Evolutionary conservation across 1,140 invertebrate species (phyloP).

Genomic region (Mylabris phalerata): DNA sequence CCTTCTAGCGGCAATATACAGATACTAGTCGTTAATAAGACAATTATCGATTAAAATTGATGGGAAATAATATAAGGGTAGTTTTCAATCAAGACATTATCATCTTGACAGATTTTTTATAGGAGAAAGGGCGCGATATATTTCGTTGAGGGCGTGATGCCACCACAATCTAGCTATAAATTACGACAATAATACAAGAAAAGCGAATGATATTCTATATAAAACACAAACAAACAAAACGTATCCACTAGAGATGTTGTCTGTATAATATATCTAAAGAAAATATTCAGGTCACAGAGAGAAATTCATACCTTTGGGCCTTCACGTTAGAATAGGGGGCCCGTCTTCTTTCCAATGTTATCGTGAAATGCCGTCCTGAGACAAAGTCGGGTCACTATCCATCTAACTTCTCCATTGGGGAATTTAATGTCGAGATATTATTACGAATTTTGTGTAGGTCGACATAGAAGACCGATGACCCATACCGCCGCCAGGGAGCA

Average conservation of each 20-base stretch:
- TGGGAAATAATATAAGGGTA: no score
- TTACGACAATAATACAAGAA: neutral
- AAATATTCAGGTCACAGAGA: conserved; percentile 20
- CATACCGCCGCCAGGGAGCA: no score
- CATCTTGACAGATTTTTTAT: no score
- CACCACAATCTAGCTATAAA: no score
- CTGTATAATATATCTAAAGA: neutral
- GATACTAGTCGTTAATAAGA: no score
- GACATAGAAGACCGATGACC: no score
- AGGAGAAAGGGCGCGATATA: no score
- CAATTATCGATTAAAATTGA: no score
- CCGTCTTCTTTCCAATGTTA: conserved; percentile 15
- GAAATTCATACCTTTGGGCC: conserved; percentile 20
- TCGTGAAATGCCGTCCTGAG: conserved; percentile 15
- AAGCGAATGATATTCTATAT: neutral
- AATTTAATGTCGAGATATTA: conserved; percentile 17
- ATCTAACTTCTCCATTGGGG: conserved; percentile 12
- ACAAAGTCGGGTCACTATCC: conserved; percentile 20
- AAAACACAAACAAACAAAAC: neutral
- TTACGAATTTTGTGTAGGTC: conserved; percentile 13
- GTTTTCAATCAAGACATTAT: no score
- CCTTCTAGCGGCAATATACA: no score
- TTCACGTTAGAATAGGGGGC: conserved; percentile 18
- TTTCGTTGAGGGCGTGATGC: no score
- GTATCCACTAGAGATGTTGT: neutral